These are phyloP conservation scores for Drosophila lacteicornis DNA, from an alignment of 1,140 invertebrate species.

Conservation along the genomic window DNA sequence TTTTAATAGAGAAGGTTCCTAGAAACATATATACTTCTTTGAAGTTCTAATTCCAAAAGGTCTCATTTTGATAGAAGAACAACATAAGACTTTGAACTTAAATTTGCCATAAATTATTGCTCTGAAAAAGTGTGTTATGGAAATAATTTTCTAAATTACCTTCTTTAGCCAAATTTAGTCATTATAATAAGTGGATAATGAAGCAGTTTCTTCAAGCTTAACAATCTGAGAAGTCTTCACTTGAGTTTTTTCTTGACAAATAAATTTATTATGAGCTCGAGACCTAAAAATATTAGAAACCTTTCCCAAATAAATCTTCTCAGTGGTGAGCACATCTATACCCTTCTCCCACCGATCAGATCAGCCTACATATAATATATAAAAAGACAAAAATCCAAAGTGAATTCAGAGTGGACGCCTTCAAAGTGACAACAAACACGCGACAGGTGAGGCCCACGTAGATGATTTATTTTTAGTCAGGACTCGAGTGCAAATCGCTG, in stretches of 20 bases:
- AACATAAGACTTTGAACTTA: not conserved
- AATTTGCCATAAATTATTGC: conserved; percentile 5
- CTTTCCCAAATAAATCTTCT: conserved; percentile 13
- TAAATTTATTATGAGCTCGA: not conserved
- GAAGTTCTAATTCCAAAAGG: not conserved
- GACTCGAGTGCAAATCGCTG: conserved; percentile 59
- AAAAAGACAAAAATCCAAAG: not conserved
- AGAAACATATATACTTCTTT: not conserved
- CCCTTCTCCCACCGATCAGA: conserved; percentile 12
- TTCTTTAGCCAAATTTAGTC: conserved; percentile 12
- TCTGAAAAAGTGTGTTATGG: not conserved
- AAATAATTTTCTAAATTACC: conserved; percentile 11
- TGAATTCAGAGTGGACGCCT: conserved; percentile 23
- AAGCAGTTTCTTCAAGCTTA: conserved; percentile 6
- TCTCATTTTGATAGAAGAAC: not conserved
- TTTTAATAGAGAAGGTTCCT: not conserved
- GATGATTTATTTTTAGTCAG: conserved; percentile 47
- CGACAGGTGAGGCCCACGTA: conserved; percentile 57
- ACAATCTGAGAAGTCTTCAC: conserved; percentile 20
- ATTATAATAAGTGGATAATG: conserved; percentile 33
- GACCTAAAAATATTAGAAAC: not conserved
- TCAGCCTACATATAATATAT: conserved; percentile 28
- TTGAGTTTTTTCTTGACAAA: not conserved
- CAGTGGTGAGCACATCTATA: conserved; percentile 15
- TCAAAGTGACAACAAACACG: conserved; percentile 55